Conservation (phyloP, 64 coral and sea anemone genomes). For the Acropora tenuis region DNA sequence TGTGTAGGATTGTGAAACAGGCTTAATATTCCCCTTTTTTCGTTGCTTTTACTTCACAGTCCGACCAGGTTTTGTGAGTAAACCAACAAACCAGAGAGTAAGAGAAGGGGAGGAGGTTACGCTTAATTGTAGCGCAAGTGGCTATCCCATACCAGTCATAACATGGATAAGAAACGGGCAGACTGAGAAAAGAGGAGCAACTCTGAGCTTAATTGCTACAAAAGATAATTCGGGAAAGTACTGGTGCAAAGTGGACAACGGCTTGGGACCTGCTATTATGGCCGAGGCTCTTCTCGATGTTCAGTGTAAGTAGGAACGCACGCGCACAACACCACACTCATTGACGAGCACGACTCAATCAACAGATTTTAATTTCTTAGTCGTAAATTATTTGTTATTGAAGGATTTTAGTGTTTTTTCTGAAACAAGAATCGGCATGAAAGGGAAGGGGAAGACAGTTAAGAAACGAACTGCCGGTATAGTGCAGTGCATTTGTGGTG, state of each 20-base stretch:
- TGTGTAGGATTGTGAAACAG: too few species aligned
- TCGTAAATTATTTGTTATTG: too few species aligned
- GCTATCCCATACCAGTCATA: background rate
- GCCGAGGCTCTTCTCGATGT: background rate
- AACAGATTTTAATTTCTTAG: too few species aligned
- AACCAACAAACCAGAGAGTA: slow-evolving; percentile 11
- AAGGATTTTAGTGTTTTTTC: too few species aligned
- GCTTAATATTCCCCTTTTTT: too few species aligned
- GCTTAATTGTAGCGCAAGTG: background rate
- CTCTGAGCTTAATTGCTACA: background rate
- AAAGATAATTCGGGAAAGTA: background rate
- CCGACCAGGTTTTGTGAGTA: background rate
- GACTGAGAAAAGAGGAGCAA: background rate
- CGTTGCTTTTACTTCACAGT: background rate
- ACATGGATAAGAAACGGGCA: background rate
- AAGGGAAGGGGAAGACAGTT: too few species aligned
- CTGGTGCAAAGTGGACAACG: background rate
- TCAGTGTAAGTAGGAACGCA: background rate
- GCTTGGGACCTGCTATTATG: background rate
- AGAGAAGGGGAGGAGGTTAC: background rate
- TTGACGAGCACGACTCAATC: too few species aligned
- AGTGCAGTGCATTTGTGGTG: too few species aligned
- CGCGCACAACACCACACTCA: background rate
- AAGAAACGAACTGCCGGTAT: too few species aligned
- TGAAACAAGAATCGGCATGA: too few species aligned